phyloP scores from a whole-genome alignment of 2,797 vertebrate genomes.

The Melanogrammus aeglefinus region DNA sequence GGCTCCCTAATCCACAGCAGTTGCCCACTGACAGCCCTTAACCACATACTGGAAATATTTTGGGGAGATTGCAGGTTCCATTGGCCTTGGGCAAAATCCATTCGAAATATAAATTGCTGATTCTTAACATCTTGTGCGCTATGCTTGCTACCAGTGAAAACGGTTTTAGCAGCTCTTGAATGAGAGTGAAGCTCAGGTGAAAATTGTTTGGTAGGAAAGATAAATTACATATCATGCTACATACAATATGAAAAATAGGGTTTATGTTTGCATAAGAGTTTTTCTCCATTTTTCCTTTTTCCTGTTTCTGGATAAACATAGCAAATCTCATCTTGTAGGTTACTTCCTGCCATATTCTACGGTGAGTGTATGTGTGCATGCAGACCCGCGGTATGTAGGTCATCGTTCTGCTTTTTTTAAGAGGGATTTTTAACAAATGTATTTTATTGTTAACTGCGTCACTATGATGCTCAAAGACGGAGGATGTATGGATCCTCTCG shows the following conservation, averaged over 20 bases:
- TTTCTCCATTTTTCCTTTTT: neutral
- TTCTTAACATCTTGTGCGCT: neutral
- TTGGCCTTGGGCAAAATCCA: neutral
- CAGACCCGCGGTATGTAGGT: neutral
- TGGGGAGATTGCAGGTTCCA: neutral
- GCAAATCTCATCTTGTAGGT: neutral
- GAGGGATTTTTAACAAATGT: neutral
- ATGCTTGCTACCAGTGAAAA: neutral
- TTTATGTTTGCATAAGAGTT: neutral
- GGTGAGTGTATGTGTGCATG: neutral
- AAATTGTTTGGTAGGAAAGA: neutral
- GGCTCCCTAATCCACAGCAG: conserved; percentile 49
- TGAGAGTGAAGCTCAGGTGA: neutral
- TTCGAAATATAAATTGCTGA: neutral
- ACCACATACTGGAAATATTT: conserved; percentile 3
- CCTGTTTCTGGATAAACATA: neutral
- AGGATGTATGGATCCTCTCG: conserved; percentile 16
- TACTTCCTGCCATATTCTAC: neutral
- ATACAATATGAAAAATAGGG: neutral
- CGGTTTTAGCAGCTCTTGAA: neutral
- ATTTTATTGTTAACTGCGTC: conserved; percentile 3
- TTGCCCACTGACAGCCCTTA: conserved; percentile 54
- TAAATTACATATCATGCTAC: neutral
- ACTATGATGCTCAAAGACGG: conserved; percentile 13
- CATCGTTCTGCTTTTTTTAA: conserved; percentile 17